Percentiles rank a stretch among this genome's conserved stretches.
Conservation (phyloP, 2,888 invertebrate species). For the Xestia ashworthii region DNA sequence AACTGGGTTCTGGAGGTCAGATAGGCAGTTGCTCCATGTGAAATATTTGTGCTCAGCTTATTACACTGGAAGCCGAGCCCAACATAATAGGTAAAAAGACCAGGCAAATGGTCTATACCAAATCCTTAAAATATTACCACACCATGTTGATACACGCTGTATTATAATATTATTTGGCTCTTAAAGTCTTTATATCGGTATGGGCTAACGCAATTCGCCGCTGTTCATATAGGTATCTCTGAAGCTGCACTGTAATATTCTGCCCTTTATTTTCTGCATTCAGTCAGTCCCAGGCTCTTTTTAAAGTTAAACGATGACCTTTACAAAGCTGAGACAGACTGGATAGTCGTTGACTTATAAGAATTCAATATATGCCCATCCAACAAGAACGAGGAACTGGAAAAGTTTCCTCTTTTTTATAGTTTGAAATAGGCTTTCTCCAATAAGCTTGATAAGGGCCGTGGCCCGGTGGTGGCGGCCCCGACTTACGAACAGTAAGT, state of each 20-base stretch:
- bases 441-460: neutral
- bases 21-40: no score
- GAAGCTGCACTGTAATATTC: neutral
- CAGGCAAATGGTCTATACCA: no score
- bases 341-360: neutral
- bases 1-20: no score
- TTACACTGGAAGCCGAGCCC: no score
- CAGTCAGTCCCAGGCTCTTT: neutral
- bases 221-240: neutral
- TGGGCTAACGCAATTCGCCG: no score
- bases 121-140: no score
- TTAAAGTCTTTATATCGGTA: neutral
- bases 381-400: neutral
- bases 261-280: neutral
- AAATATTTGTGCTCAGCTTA: no score
- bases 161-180: neutral
- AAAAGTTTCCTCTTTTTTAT: neutral
- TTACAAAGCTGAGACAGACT: neutral
- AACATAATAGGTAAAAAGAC: no score
- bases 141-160: no score
- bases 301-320: neutral
- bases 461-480: no score
- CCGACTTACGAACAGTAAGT: no score
- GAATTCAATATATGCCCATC: neutral
- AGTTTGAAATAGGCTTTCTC: neutral